Evolutionary conservation across 2,797 vertebrate genomes (phyloP).

Genomic region (Sebastes elongatus): DNA sequence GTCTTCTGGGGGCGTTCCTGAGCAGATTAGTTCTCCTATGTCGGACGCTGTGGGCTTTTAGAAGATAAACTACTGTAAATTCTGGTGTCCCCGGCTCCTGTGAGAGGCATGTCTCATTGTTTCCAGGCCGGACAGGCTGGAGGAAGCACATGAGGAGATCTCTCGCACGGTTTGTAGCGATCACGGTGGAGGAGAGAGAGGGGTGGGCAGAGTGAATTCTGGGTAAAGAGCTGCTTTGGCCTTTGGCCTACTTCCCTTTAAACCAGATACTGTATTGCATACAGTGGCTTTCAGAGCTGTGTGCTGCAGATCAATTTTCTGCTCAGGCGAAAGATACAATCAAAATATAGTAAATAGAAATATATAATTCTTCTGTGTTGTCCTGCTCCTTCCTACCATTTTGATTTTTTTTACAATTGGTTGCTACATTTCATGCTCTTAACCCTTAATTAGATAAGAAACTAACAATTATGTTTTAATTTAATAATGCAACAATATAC

Average conservation of each 20-base stretch:
- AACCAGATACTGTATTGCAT: neutral
- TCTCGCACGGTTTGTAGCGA: constrained; percentile 4
- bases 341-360: neutral
- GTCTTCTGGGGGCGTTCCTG: constrained; percentile 19
- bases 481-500: neutral
- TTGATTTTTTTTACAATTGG: neutral
- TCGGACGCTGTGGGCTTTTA: constrained; percentile 14
- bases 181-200: neutral
- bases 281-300: neutral
- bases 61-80: constrained; percentile 22
- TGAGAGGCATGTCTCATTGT: constrained; percentile 49
- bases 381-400: neutral
- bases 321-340: neutral
- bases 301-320: neutral
- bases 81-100: constrained; percentile 7
- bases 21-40: constrained; percentile 63
- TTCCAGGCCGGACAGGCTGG: constrained; percentile 30
- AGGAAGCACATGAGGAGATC: constrained; percentile 1
- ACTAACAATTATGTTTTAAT: neutral
- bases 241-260: constrained; percentile 44
- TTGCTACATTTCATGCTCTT: neutral
- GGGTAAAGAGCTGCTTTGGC: neutral
- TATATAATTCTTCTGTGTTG: neutral
- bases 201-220: neutral
- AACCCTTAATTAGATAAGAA: neutral